Evolutionary conservation across 2,797 vertebrate species (phyloP), one percentile per base, ranked within the genome.

Genomic region (Takifugu rubripes): DNA sequence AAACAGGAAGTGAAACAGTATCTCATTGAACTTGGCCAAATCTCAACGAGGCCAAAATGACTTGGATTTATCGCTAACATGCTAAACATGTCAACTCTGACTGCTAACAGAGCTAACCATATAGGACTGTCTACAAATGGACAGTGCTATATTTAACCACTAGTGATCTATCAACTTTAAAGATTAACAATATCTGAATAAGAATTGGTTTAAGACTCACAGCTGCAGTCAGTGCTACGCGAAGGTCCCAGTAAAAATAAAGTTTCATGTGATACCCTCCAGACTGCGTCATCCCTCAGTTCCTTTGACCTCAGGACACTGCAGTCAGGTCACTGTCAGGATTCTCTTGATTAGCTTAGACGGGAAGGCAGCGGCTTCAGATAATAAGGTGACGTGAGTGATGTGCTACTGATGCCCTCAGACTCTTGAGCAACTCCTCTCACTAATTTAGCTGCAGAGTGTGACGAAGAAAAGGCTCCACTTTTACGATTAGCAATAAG

Each of bases 291-390:
- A 2, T 55, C 21, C 31, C 48, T 6, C 1, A 27, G 44, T 48
- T 16, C 1, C 21, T 47, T 8, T 48, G 68, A 75, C 64, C 72
- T 77, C 54, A 66, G 26, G 49, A 72, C 43, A 49, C 25, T 40
- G 4, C 1, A 49, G 68, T 45, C 58, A 77, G 69, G 59, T 68
- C 61, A 68, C 8, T 61, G 46, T 52, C 63, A 66, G 64, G 31
- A 25, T 31, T 58, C n/a, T 77, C 56, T 44, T 75, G 71, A 87
- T 68, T 74, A 75, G 76, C 75, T 87, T 72, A 78, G 67, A 79
- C 1, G 10, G 52, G 46, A 51, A 44, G 51, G 59, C 57, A 64
- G 72, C 56, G 66, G 61, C 72, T 61, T 74, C 31, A 70, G 62
- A 81, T 73, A 66, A 81, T 79, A 69, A 66, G 54, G 63, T 25